These are phyloP conservation scores for Rhyacophila brunnea DNA, from an alignment of 1,140 invertebrate species.

Conservation along the genomic window DNA sequence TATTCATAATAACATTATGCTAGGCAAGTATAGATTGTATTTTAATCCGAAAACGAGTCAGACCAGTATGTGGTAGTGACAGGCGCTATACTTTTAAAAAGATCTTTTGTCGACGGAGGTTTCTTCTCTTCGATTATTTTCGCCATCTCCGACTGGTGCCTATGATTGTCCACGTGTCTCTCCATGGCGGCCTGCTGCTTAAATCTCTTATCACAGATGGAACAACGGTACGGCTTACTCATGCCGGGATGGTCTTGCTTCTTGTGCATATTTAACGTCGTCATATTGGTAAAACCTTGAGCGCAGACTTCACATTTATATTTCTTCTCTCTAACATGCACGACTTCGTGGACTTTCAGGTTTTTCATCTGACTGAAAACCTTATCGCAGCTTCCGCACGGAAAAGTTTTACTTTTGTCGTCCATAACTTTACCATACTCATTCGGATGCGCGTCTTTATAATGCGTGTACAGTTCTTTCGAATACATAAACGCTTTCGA, in stretches of 20 bases:
- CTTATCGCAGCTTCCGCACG: constrained; percentile 54
- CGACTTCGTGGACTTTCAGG: constrained; percentile 52
- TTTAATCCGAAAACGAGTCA: constrained; percentile 49
- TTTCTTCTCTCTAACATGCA: constrained; percentile 67
- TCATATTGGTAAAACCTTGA: constrained; percentile 57
- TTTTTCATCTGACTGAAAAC: constrained; percentile 59
- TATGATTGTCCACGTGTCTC: constrained; percentile 45
- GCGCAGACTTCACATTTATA: constrained; percentile 67
- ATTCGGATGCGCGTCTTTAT: constrained; percentile 43
- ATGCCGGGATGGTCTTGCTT: constrained; percentile 30
- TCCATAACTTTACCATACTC: constrained; percentile 50
- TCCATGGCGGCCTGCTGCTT: constrained; percentile 44
- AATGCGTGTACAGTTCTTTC: constrained; percentile 42
- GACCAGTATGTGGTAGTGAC: constrained; percentile 51
- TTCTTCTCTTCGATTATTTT: constrained; percentile 37
- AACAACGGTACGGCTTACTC: constrained; percentile 38
- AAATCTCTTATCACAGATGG: constrained; percentile 44
- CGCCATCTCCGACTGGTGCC: constrained; percentile 33
- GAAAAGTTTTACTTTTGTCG: constrained; percentile 53
- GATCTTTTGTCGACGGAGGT: constrained; percentile 38
- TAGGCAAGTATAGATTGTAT: no score
- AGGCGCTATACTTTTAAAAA: constrained; percentile 49
- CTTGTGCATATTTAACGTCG: constrained; percentile 42
- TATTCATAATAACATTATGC: no score
- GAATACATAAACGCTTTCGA: constrained; percentile 54